phyloP scores from a whole-genome alignment of 37 sponge, comb jelly and placozoan genomes.

The Eunapius fragilis region DNA sequence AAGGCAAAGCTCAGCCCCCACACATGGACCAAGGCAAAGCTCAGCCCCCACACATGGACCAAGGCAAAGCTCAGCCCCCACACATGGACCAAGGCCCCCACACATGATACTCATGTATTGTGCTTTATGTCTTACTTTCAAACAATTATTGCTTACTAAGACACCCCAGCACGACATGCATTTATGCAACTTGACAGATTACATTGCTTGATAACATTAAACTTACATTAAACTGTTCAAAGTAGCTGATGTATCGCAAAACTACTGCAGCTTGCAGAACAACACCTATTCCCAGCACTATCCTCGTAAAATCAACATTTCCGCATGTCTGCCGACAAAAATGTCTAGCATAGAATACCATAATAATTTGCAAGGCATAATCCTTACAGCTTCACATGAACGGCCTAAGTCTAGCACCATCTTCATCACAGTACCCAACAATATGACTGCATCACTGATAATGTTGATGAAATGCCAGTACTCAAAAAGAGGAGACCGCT shows the following conservation, averaged over 20 bases:
- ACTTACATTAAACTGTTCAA: slow-evolving; percentile 52
- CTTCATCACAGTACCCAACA: slow-evolving; percentile 33
- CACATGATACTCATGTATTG: too few species aligned
- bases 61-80: too few species aligned
- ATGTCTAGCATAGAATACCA: neutral
- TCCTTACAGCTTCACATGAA: neutral
- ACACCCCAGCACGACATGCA: too few species aligned
- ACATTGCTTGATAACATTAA: too few species aligned
- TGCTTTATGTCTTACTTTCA: too few species aligned
- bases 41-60: too few species aligned
- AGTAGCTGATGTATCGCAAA: slow-evolving; percentile 57
- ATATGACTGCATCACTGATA: slow-evolving; percentile 42
- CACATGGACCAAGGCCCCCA: too few species aligned
- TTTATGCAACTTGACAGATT: too few species aligned
- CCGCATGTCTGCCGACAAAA: neutral
- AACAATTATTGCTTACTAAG: too few species aligned
- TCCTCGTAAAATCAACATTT: slow-evolving; percentile 6
- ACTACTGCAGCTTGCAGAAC: slow-evolving; percentile 39
- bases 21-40: too few species aligned
- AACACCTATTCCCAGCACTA: slow-evolving; percentile 55
- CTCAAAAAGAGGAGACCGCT: slow-evolving; percentile 44
- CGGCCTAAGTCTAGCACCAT: slow-evolving; percentile 19
- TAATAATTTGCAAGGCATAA: neutral
- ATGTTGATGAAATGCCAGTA: slow-evolving; percentile 41
- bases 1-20: too few species aligned